Percentiles rank a stretch among this genome's conserved stretches.
These are phyloP conservation scores for Galerucella calmariensis DNA, from an alignment of 2,888 invertebrate genomes.

Conservation along the genomic window DNA sequence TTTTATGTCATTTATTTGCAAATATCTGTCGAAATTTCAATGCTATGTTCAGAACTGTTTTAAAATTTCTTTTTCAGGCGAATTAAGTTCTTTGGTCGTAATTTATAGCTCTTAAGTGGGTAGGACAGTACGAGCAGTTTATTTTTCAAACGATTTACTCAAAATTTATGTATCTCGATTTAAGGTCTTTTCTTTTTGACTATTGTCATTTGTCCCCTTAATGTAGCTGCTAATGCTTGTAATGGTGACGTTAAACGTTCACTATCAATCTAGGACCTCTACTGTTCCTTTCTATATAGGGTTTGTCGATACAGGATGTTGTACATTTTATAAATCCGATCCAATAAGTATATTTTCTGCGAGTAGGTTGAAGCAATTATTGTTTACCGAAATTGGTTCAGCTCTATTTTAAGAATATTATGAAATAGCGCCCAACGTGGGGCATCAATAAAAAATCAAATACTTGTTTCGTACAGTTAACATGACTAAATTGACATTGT, in stretches of 20 bases:
- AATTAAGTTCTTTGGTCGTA: neutral
- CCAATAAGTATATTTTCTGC: too few relatives aligned
- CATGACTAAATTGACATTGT: constrained; percentile 15
- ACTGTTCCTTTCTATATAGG: neutral
- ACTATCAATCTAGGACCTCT: neutral
- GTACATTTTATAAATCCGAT: too few relatives aligned
- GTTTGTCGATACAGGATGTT: too few relatives aligned
- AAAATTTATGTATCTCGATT: neutral
- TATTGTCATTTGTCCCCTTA: neutral
- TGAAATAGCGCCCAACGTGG: too few relatives aligned
- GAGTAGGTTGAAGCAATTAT: too few relatives aligned
- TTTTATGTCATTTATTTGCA: too few relatives aligned
- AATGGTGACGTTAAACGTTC: neutral
- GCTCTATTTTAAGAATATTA: too few relatives aligned
- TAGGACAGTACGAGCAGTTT: too few relatives aligned
- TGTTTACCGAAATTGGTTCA: too few relatives aligned
- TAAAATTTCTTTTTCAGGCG: neutral
- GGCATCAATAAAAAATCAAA: neutral
- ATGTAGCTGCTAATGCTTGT: neutral
- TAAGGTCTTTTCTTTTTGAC: neutral
- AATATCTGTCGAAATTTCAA: too few relatives aligned
- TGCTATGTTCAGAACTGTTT: too few relatives aligned
- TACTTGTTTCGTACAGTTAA: constrained; percentile 3
- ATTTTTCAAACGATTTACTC: neutral
- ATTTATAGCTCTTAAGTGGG: too few relatives aligned